Evolutionary conservation across 1,140 invertebrate species (phyloP).

Genomic region (Bombus fervidus): DNA sequence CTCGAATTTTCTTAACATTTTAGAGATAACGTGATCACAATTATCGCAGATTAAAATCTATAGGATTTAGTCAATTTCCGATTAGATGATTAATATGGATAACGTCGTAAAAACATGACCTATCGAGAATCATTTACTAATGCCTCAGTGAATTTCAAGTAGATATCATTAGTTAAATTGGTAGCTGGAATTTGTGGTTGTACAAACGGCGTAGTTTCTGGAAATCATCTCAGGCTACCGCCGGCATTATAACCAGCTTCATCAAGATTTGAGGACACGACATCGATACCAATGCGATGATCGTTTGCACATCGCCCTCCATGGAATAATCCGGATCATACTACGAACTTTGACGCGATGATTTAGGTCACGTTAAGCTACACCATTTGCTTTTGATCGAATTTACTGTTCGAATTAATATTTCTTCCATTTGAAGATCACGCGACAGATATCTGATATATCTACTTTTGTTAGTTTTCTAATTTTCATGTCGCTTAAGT

Average conservation of each 20-base stretch:
- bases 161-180: background rate
- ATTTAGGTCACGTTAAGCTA: background rate
- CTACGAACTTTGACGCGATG: conserved; percentile 10
- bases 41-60: too few species aligned
- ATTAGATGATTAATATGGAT: background rate
- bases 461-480: too few species aligned
- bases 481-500: background rate
- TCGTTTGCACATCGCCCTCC: background rate
- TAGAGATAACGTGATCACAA: background rate
- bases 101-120: background rate
- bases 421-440: background rate
- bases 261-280: conserved; percentile 24
- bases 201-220: background rate
- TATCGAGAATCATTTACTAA: background rate
- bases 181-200: background rate
- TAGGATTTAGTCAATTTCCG: too few species aligned
- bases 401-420: background rate
- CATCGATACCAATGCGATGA: background rate
- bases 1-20: background rate
- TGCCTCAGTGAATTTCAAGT: background rate
- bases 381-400: background rate
- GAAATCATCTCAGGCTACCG: background rate
- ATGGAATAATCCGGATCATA: conserved; percentile 16
- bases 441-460: background rate
- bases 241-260: conserved; percentile 17